Evolutionary conservation across 53 echinoderm and acorn worm genomes (phyloP).

Genomic region (Astropecten irregularis): DNA sequence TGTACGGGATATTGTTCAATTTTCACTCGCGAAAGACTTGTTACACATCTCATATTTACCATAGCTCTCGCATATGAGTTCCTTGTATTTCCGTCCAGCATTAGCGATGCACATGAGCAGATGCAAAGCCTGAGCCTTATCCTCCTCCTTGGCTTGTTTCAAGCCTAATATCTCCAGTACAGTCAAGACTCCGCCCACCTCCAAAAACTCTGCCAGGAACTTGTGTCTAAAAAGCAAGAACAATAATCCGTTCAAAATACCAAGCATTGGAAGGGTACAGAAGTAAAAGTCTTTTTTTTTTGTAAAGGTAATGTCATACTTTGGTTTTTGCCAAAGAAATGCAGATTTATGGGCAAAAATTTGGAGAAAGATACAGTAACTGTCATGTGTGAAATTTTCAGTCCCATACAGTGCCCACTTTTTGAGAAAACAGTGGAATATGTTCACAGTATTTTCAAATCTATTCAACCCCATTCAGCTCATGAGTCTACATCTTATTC

Average conservation of each 20-base stretch:
- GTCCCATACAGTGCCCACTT: too few species aligned
- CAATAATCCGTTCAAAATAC: not conserved
- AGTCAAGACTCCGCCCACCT: constrained; percentile 93
- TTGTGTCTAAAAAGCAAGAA: constrained; percentile 77
- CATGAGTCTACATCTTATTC: too few species aligned
- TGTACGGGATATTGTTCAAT: too few species aligned
- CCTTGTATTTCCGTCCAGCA: constrained; percentile 94
- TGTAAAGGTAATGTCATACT: too few species aligned
- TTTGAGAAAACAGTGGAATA: too few species aligned
- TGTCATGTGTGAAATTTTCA: too few species aligned
- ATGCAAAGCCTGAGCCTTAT: constrained; percentile 85
- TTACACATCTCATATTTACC: too few species aligned
- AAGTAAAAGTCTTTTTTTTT: not conserved
- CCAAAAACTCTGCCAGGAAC: constrained; percentile 90
- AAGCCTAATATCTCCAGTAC: constrained; percentile 86
- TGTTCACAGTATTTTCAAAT: not conserved
- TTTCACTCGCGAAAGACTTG: too few species aligned
- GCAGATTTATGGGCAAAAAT: too few species aligned
- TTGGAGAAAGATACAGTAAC: too few species aligned
- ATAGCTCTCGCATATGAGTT: constrained; percentile 96
- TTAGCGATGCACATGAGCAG: constrained; percentile 81
- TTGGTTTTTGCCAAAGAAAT: too few species aligned
- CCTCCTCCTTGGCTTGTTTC: constrained; percentile 93
- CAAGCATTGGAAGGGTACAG: not conserved
- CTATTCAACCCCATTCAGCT: not conserved